Base-by-base conservation (phyloP, 2,888 invertebrate species). In the Trichopoda pennipes region DNA sequence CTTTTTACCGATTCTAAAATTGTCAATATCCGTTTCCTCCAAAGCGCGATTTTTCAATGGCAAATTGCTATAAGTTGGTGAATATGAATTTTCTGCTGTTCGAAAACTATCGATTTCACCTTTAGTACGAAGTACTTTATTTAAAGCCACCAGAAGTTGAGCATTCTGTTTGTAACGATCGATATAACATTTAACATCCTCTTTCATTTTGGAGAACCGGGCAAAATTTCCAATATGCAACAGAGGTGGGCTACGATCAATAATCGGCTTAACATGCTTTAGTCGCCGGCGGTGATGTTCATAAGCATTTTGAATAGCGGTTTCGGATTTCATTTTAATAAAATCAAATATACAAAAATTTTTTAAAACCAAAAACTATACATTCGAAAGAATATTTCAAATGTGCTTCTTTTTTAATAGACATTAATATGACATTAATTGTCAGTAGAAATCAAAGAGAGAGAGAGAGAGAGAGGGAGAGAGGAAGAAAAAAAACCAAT, bases 161-260 rank as follows among this genome's bases (percentile, higher is more conserved):
- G 74, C 78, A 66, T 85, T 85, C 10, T 75, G 55, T 21, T 74
- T 70, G 44, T 77, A 68, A 6, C 81, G 70, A 1, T 44, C 4
- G 9, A 75, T 23, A 8, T 68, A 80, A 19, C 60, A 51, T 17
- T 42, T 17, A 0, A 83, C 73, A 23, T 84, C 81, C 4, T 56
- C 32, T 17, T 81, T 66, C 38, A 85, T 28, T 12, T 68, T 61
- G 0, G 80, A 49, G 2, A 85, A 58, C 2, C 81, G 66, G 16
- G 69, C 21, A 72, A 75, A 64, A 14, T 58, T 53, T 0, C 44
- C 49, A 8, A 63, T 68, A n/a, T 70, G 69, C 9, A 85, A 16
- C 0, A 28, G 9, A 0, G 85, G 85, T 12, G 85, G 21, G 10
- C 21, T 58, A 6, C 78, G 32, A 51, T 85, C 85, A 4, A 85